Conservation (phyloP, 2,888 invertebrate genomes). For the Pristionchus entomophagus region DNA sequence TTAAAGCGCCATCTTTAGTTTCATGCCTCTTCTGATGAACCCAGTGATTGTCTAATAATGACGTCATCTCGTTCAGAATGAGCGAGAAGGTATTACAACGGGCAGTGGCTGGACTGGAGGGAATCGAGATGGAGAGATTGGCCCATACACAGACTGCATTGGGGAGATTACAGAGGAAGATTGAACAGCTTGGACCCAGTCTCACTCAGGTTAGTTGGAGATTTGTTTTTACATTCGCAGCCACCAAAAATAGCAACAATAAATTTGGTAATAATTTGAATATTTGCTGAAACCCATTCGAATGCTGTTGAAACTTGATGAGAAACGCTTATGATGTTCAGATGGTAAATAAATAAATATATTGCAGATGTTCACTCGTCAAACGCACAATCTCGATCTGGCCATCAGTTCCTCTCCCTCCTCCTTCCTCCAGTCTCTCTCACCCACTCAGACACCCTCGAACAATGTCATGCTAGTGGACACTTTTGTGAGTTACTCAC, state of each 20-base stretch:
- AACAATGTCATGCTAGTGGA: conserved; percentile 57
- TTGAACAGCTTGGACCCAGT: conserved; percentile 65
- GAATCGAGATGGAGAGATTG: conserved; percentile 66
- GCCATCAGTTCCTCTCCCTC: conserved; percentile 60
- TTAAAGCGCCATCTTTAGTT: no score
- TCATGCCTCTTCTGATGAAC: no score
- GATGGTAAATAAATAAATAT: no score
- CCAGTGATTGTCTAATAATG: neutral
- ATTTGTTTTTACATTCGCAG: no score
- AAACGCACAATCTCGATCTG: conserved; percentile 60
- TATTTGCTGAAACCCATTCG: neutral
- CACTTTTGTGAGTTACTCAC: conserved; percentile 54
- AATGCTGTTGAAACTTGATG: no score
- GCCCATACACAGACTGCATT: conserved; percentile 67
- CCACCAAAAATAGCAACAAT: no score
- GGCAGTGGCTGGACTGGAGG: conserved; percentile 66
- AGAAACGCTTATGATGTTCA: no score
- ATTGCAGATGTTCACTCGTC: conserved; percentile 65
- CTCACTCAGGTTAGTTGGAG: conserved; percentile 56
- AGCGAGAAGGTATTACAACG: conserved; percentile 62
- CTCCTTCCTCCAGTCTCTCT: conserved; percentile 60
- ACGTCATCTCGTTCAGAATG: no score
- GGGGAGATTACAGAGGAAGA: conserved; percentile 66
- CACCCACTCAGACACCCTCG: conserved; percentile 62
- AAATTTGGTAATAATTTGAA: neutral